These are phyloP conservation scores for Eilema sororculum DNA, from an alignment of 2,888 invertebrate species.

Conservation along the genomic window DNA sequence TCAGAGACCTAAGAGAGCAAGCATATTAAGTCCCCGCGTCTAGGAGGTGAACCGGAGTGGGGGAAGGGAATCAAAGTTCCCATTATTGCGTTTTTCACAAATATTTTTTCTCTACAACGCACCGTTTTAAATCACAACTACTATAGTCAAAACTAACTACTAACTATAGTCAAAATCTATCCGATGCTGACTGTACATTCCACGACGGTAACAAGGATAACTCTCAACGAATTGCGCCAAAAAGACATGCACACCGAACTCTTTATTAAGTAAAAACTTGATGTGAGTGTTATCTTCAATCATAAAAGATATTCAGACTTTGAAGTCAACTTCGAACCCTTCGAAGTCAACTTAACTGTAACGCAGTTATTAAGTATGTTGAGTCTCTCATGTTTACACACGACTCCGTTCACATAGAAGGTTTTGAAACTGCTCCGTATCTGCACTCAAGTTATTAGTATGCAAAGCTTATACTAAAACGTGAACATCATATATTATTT, in stretches of 20 bases:
- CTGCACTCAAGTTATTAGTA: not conserved
- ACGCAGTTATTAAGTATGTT: not conserved
- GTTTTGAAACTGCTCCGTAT: not conserved
- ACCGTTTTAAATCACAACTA: too few relatives aligned
- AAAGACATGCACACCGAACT: not conserved
- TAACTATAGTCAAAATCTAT: too few relatives aligned
- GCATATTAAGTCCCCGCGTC: too few relatives aligned
- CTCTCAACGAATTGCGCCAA: not conserved
- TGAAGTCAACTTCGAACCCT: too few relatives aligned
- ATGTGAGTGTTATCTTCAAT: too few relatives aligned
- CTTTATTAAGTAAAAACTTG: not conserved
- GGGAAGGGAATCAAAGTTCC: too few relatives aligned
- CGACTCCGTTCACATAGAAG: slow-evolving; percentile 29
- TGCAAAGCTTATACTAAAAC: not conserved
- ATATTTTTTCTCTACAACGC: too few relatives aligned
- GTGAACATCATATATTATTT: not conserved
- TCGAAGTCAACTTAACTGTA: not conserved
- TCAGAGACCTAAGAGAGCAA: too few relatives aligned
- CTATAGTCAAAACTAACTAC: too few relatives aligned
- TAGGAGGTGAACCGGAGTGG: too few relatives aligned
- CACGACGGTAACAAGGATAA: not conserved
- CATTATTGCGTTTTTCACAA: too few relatives aligned
- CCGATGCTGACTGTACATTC: not conserved
- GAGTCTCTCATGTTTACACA: not conserved
- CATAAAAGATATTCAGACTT: too few relatives aligned